Evolutionary conservation across 2,888 invertebrate genomes (phyloP).

Genomic region (Unio delphinus): DNA sequence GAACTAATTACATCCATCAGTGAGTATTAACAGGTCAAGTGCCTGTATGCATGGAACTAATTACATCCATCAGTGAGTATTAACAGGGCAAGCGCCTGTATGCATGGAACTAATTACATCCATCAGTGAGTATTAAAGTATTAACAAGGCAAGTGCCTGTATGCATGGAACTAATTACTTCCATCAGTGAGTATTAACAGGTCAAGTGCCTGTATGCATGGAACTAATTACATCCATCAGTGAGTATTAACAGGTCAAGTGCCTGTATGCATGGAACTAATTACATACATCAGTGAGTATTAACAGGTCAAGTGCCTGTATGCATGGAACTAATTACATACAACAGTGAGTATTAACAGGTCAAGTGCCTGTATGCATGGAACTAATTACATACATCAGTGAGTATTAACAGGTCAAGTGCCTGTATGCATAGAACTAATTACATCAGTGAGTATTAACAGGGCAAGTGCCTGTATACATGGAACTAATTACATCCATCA

Average conservation of each 20-base stretch:
- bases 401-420: not conserved
- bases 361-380: too few relatives aligned
- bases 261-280: too few relatives aligned
- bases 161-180: not conserved
- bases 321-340: not conserved
- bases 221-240: conserved; percentile 7
- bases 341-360: too few relatives aligned
- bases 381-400: too few relatives aligned
- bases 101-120: not conserved
- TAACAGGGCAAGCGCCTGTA: not conserved
- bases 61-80: conserved; percentile 49
- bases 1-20: conserved; percentile 71
- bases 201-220: too few relatives aligned
- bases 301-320: not conserved
- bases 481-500: conserved; percentile 73
- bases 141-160: not conserved
- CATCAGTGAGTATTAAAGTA: not conserved
- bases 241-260: conserved; percentile 17
- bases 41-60: conserved; percentile 79
- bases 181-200: too few relatives aligned
- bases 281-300: too few relatives aligned
- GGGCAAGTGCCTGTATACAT: conserved; percentile 78
- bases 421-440: not conserved
- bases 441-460: too few relatives aligned
- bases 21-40: too few relatives aligned